Conservation (phyloP, 1,140 invertebrate species). For the Brachionus sp. region DNA sequence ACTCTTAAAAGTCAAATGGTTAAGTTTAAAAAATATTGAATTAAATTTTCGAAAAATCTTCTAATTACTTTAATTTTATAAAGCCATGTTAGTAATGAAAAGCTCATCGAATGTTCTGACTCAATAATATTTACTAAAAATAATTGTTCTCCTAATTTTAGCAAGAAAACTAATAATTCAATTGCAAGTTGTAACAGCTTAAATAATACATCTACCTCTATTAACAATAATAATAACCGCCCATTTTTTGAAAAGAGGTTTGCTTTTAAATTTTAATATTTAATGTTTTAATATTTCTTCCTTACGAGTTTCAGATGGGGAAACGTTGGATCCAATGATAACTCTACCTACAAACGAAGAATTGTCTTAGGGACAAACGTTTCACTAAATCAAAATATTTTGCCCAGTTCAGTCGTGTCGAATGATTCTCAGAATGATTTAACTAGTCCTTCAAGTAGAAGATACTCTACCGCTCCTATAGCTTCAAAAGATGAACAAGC, state of each 20-base stretch:
- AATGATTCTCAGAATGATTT: background rate
- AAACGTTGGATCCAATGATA: background rate
- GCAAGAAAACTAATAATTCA: background rate
- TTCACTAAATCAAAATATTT: background rate
- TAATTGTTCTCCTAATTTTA: background rate
- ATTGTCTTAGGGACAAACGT: background rate
- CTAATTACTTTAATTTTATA: too few species aligned
- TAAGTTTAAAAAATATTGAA: too few species aligned
- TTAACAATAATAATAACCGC: background rate
- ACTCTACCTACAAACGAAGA: slow-evolving; percentile 1
- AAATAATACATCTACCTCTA: slow-evolving; percentile 25
- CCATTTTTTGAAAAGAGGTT: slow-evolving; percentile 22
- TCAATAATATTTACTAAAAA: background rate
- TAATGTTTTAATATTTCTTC: background rate
- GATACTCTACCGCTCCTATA: slow-evolving; percentile 17
- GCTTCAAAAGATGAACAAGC: slow-evolving; percentile 69
- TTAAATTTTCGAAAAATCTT: too few species aligned
- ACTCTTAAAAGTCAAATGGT: too few species aligned
- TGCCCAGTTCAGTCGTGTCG: background rate
- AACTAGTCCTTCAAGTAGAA: background rate
- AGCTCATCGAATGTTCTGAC: background rate
- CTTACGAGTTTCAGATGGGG: background rate
- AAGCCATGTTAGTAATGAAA: background rate
- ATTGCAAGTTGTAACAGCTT: background rate
- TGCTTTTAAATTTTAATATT: background rate